Conservation (phyloP, 2,888 invertebrate genomes). For the Strigamia crassipes region DNA sequence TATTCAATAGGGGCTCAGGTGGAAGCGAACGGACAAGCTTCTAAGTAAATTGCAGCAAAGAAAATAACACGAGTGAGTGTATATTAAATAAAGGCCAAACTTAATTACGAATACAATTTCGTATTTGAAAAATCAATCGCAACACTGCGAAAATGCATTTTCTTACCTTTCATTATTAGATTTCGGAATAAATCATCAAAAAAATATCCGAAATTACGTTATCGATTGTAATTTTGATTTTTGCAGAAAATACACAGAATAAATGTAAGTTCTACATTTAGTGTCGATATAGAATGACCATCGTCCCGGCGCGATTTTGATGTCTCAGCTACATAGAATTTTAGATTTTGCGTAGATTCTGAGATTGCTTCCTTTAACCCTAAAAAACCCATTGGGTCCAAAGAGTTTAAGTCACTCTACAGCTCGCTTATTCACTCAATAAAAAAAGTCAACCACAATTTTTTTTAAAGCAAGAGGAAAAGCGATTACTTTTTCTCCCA, state of each 20-base stretch:
- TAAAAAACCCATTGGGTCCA: background rate
- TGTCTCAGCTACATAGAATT: too few species aligned
- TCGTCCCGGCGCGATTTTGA: too few species aligned
- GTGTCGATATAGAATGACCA: too few species aligned
- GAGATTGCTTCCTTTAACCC: background rate
- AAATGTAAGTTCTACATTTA: too few species aligned
- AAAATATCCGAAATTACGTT: background rate
- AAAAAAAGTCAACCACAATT: background rate
- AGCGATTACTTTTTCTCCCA: constrained; percentile 9
- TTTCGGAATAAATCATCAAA: background rate
- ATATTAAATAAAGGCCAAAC: background rate
- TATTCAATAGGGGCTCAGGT: background rate
- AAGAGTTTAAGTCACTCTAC: background rate
- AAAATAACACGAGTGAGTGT: background rate
- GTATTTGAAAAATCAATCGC: background rate
- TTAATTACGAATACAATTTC: background rate
- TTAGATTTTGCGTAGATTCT: too few species aligned
- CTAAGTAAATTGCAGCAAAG: background rate
- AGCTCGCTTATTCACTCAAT: background rate
- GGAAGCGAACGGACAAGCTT: background rate
- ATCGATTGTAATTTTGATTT: background rate
- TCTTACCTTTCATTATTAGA: background rate
- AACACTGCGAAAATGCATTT: background rate
- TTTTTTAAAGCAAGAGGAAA: constrained; percentile 2
- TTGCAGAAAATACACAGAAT: too few species aligned